Conservation (phyloP, 2,797 vertebrate genomes). For the Bryconaethiops microstoma region DNA sequence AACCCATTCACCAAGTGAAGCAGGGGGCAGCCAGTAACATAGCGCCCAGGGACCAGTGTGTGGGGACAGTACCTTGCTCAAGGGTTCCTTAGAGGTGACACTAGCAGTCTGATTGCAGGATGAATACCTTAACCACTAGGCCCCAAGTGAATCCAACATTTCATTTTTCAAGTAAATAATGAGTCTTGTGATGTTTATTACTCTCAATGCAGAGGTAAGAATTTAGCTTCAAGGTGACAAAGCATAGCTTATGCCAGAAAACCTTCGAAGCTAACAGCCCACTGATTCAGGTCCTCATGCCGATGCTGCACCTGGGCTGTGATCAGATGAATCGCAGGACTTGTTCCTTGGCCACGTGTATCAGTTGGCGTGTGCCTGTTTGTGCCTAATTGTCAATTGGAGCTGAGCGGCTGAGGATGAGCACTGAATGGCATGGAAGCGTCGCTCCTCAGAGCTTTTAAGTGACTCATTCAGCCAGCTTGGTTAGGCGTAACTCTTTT, state of each 20-base stretch:
- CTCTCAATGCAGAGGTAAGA: no score
- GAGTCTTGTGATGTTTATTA: not conserved
- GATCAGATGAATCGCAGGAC: not conserved
- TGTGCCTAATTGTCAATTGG: not conserved
- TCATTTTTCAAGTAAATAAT: not conserved
- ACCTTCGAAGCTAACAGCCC: not conserved
- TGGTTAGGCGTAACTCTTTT: slow-evolving; percentile 6
- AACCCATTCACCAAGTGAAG: no score
- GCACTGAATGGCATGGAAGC: slow-evolving; percentile 60
- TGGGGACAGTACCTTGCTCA: no score
- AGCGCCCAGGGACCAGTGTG: no score
- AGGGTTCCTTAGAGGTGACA: no score
- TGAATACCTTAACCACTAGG: no score
- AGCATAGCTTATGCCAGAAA: not conserved
- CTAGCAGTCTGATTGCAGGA: no score
- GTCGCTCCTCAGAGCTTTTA: slow-evolving; percentile 45
- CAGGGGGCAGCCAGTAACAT: no score
- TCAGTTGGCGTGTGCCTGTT: not conserved
- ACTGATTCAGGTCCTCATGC: not conserved
- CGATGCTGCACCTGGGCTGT: not conserved
- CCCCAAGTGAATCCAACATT: no score
- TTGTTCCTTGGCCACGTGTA: not conserved
- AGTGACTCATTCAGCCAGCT: slow-evolving; percentile 32
- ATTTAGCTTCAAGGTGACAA: not conserved
- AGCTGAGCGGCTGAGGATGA: slow-evolving; percentile 45